Evolutionary conservation across 1,140 invertebrate genomes (phyloP).

Genomic region (Penaeus indicus): DNA sequence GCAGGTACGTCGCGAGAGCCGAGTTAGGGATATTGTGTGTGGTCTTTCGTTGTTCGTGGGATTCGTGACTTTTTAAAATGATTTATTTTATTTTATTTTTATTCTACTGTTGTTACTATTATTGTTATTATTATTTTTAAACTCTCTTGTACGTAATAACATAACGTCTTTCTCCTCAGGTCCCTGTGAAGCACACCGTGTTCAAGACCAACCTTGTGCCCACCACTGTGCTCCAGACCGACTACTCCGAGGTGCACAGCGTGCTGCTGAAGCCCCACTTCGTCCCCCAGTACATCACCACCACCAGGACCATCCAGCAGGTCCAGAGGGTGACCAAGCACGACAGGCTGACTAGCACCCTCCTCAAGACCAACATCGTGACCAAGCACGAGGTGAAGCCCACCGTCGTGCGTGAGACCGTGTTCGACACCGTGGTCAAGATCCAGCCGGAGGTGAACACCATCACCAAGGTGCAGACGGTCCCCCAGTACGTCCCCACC

Average conservation of each 20-base stretch:
- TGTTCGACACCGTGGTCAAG: not conserved
- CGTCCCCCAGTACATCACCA: slow-evolving; percentile 6
- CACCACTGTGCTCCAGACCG: not conserved
- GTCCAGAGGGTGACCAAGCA: not conserved
- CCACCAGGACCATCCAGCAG: not conserved
- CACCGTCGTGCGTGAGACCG: not conserved
- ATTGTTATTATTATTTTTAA: too few relatives aligned
- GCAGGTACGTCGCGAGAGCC: too few relatives aligned
- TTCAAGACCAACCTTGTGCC: not conserved
- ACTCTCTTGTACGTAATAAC: too few relatives aligned
- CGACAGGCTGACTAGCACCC: not conserved
- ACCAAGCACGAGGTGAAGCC: not conserved
- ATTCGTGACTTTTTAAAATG: too few relatives aligned
- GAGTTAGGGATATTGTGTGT: too few relatives aligned
- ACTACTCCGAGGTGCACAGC: not conserved
- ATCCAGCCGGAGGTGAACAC: not conserved
- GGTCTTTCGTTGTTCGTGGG: too few relatives aligned
- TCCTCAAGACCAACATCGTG: not conserved
- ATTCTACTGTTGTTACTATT: too few relatives aligned
- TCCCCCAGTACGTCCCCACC: not conserved
- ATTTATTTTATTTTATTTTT: too few relatives aligned
- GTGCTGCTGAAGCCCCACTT: not conserved
- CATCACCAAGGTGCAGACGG: not conserved
- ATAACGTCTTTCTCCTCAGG: not conserved
- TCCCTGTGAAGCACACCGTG: slow-evolving; percentile 16